Evolutionary conservation across 92 coral and sea anemone species (phyloP).

Genomic region (Anthopleura xanthogrammica): DNA sequence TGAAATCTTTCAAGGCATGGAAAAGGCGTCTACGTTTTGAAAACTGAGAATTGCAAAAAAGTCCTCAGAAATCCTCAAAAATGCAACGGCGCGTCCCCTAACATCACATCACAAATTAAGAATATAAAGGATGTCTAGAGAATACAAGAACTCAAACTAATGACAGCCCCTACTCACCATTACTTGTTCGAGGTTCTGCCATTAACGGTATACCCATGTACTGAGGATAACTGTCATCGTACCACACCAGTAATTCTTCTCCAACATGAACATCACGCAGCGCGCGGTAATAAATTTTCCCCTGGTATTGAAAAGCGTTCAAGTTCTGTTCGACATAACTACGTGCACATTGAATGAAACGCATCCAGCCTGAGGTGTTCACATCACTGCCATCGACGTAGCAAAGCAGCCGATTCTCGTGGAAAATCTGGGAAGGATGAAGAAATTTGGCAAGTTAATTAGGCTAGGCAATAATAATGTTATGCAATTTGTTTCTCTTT

Average conservation of each 20-base stretch:
- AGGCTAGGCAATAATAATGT: too few species aligned
- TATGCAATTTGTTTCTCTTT: too few species aligned
- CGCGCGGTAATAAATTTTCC: slow-evolving; percentile 62
- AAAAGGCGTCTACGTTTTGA: too few species aligned
- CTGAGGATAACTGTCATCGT: slow-evolving; percentile 69
- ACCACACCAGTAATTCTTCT: slow-evolving; percentile 82
- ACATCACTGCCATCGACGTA: slow-evolving; percentile 77
- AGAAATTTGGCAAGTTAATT: neutral
- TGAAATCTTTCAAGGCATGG: too few species aligned
- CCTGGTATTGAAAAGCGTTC: slow-evolving; percentile 71
- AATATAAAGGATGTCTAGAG: too few species aligned
- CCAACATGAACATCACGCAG: slow-evolving; percentile 57
- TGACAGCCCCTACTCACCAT: neutral
- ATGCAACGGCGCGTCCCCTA: too few species aligned
- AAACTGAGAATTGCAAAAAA: too few species aligned
- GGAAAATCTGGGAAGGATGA: slow-evolving; percentile 42
- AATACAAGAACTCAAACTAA: too few species aligned
- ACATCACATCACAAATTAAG: too few species aligned
- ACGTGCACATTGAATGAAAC: slow-evolving; percentile 82
- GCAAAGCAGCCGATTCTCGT: slow-evolving; percentile 45
- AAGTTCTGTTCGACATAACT: slow-evolving; percentile 66
- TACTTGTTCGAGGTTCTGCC: neutral
- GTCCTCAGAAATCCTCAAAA: too few species aligned
- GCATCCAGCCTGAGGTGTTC: slow-evolving; percentile 73
- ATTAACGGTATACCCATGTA: slow-evolving; percentile 64